Evolutionary conservation across 2,888 invertebrate species (phyloP).

Genomic region (Pandemis corylana): DNA sequence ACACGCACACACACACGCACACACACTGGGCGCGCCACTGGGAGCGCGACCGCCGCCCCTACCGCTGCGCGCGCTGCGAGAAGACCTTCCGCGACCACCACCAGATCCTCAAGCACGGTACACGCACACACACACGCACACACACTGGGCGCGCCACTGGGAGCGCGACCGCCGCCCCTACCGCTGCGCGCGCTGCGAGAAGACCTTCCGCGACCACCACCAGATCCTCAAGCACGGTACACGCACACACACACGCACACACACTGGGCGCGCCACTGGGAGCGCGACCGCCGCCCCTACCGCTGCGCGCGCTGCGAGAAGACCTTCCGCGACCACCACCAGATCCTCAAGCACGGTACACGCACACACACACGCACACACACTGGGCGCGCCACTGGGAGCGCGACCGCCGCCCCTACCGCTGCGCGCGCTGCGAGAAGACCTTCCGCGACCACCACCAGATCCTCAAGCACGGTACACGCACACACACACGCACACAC

Average conservation of each 20-base stretch:
- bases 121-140: neutral
- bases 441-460: slow-evolving; percentile 72
- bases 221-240: slow-evolving; percentile 76
- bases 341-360: slow-evolving; percentile 75
- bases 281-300: slow-evolving; percentile 74
- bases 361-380: neutral
- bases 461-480: slow-evolving; percentile 74
- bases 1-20: slow-evolving; percentile 2
- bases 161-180: slow-evolving; percentile 74
- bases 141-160: slow-evolving; percentile 68
- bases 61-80: slow-evolving; percentile 77
- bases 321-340: slow-evolving; percentile 71
- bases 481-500: neutral
- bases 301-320: slow-evolving; percentile 78
- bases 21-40: slow-evolving; percentile 65
- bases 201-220: slow-evolving; percentile 71
- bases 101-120: slow-evolving; percentile 76
- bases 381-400: slow-evolving; percentile 71
- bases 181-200: slow-evolving; percentile 78
- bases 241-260: neutral
- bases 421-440: slow-evolving; percentile 78
- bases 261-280: slow-evolving; percentile 69
- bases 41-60: slow-evolving; percentile 74
- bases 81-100: slow-evolving; percentile 72
- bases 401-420: slow-evolving; percentile 74